phyloP scores from a whole-genome alignment of 2,113 vertebrate species.

The Plotosus lineatus region DNA sequence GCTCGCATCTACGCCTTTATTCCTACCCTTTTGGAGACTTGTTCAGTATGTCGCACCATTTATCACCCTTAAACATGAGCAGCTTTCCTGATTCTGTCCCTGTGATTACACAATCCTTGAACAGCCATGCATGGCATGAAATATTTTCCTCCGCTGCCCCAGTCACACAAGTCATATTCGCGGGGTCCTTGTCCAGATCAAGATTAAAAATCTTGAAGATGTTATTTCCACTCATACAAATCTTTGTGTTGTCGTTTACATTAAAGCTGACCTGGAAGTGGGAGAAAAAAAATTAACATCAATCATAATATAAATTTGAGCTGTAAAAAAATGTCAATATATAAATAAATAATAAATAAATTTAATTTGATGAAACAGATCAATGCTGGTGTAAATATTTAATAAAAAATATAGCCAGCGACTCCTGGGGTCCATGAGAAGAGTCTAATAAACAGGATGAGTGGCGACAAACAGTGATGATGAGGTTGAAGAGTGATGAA shows the following conservation, averaged over 20 bases:
- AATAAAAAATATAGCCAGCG: too few relatives aligned
- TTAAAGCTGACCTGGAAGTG: conserved; percentile 85
- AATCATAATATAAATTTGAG: not conserved
- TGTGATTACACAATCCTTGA: conserved; percentile 75
- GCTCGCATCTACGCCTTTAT: not conserved
- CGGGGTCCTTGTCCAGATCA: conserved; percentile 76
- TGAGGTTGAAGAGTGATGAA: too few relatives aligned
- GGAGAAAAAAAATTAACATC: not conserved
- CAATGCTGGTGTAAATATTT: too few relatives aligned
- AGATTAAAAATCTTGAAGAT: conserved; percentile 86
- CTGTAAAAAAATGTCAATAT: too few relatives aligned
- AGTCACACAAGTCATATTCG: conserved; percentile 81
- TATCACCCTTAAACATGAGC: conserved; percentile 81
- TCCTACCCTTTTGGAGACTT: not conserved
- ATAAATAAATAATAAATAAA: too few relatives aligned
- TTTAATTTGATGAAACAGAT: too few relatives aligned
- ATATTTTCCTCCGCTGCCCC: conserved; percentile 79
- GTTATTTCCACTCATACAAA: conserved; percentile 83
- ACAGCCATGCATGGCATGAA: conserved; percentile 85
- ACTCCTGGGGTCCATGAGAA: too few relatives aligned
- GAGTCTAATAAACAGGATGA: too few relatives aligned
- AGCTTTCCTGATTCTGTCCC: conserved; percentile 85
- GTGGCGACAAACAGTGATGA: too few relatives aligned
- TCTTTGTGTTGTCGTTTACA: conserved; percentile 82
- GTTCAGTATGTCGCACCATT: conserved; percentile 59